These are phyloP conservation scores for Trichacis sp. DNA, from an alignment of 2,888 invertebrate genomes.

Conservation along the genomic window DNA sequence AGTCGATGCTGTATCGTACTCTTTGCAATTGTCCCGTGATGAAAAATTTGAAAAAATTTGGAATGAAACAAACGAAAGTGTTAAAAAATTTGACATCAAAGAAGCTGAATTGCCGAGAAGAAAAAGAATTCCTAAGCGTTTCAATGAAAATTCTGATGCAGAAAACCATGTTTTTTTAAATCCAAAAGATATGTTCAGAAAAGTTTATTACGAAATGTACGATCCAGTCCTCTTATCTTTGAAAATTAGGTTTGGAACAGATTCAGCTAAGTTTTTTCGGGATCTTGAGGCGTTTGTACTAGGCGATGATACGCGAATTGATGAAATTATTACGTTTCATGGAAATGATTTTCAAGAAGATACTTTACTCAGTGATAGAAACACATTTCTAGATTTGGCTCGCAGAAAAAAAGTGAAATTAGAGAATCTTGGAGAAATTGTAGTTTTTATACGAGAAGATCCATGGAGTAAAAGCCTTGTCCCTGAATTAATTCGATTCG, in stretches of 20 bases:
- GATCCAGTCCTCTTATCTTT: constrained; percentile 13
- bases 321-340: background rate
- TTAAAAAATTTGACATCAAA: too few species aligned
- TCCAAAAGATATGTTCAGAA: constrained; percentile 13
- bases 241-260: constrained; percentile 15
- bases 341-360: background rate
- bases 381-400: background rate
- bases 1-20: constrained; percentile 13
- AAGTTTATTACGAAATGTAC: constrained; percentile 15
- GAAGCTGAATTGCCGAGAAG: too few species aligned
- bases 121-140: too few species aligned
- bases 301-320: background rate
- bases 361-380: background rate
- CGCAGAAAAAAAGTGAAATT: too few species aligned
- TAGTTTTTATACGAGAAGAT: too few species aligned
- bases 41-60: too few species aligned
- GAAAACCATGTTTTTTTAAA: background rate
- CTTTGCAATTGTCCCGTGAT: too few species aligned
- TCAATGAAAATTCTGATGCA: too few species aligned
- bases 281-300: constrained; percentile 9
- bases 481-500: too few species aligned
- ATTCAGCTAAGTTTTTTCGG: constrained; percentile 16
- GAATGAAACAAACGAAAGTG: too few species aligned
- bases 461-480: too few species aligned
- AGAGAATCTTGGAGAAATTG: too few species aligned